These are phyloP conservation scores for Vireo griseus DNA, from an alignment of 2,797 vertebrate species.

Conservation along the genomic window DNA sequence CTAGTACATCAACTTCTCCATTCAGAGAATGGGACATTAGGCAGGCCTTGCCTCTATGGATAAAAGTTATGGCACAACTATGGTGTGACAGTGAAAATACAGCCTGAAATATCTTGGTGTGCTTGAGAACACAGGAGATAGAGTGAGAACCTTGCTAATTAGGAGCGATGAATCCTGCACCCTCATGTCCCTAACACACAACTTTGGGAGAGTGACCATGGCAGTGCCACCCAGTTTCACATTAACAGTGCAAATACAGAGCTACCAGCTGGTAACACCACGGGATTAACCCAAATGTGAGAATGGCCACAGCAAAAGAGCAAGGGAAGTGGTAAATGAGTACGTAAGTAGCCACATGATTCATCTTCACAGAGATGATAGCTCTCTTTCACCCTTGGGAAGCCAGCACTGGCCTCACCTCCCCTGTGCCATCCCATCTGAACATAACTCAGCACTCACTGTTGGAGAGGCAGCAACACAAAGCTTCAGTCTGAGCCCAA, in stretches of 20 bases:
- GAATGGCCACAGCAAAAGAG: not conserved
- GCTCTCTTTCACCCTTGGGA: not conserved
- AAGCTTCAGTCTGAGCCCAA: not conserved
- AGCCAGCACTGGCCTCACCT: not conserved
- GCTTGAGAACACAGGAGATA: not conserved
- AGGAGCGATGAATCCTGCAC: not conserved
- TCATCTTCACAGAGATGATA: not conserved
- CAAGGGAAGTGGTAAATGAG: not conserved
- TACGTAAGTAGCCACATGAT: accelerated
- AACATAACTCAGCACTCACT: not conserved
- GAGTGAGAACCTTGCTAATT: not conserved
- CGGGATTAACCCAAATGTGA: not conserved
- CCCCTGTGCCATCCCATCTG: not conserved
- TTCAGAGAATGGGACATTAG: accelerated
- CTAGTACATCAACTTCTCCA: not conserved
- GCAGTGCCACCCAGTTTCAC: not conserved
- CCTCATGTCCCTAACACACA: not conserved
- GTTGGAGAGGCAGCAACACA: not conserved
- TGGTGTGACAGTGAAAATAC: not conserved
- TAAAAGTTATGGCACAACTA: not conserved
- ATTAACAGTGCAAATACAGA: not conserved
- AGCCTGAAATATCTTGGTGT: not conserved
- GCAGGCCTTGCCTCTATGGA: not conserved
- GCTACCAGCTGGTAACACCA: not conserved
- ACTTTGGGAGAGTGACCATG: not conserved